phyloP scores from a whole-genome alignment of 2,888 invertebrate species.

The Paralinhomoeus sp. region DNA sequence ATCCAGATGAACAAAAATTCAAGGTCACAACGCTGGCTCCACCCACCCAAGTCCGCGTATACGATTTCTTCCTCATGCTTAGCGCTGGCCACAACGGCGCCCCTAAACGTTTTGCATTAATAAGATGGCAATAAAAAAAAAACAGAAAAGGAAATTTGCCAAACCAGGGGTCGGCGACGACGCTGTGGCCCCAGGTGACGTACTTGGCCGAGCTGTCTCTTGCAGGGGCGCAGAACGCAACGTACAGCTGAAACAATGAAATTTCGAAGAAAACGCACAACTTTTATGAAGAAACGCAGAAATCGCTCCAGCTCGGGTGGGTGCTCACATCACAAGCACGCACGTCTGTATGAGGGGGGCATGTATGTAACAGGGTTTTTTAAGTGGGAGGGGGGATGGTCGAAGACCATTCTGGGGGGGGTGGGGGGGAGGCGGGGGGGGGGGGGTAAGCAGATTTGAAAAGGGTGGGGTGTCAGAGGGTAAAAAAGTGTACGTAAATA shows the following conservation, averaged over 20 bases:
- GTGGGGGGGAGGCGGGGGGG: no score
- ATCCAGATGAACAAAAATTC: background rate
- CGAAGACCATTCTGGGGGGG: no score
- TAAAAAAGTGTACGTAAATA: no score
- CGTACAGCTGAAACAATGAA: slow-evolving; percentile 33
- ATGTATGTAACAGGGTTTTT: no score
- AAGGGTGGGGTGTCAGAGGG: no score
- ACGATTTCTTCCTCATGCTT: slow-evolving; percentile 47
- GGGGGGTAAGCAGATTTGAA: no score
- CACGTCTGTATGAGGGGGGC: no score
- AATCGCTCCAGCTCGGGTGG: no score
- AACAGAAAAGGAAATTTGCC: background rate
- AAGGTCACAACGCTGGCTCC: background rate
- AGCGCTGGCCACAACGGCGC: slow-evolving; percentile 44
- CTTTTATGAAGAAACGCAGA: no score
- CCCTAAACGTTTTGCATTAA: slow-evolving; percentile 29
- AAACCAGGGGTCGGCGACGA: slow-evolving; percentile 52
- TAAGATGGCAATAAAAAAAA: background rate
- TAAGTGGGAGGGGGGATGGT: no score
- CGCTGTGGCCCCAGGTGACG: slow-evolving; percentile 67
- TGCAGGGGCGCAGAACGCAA: slow-evolving; percentile 51
- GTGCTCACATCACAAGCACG: no score
- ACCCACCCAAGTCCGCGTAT: slow-evolving; percentile 49
- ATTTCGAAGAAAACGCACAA: no score
- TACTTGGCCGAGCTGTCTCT: slow-evolving; percentile 42